Evolutionary conservation across 1,140 invertebrate species (phyloP).

Genomic region (Paramacrobiotus metropolitanus): DNA sequence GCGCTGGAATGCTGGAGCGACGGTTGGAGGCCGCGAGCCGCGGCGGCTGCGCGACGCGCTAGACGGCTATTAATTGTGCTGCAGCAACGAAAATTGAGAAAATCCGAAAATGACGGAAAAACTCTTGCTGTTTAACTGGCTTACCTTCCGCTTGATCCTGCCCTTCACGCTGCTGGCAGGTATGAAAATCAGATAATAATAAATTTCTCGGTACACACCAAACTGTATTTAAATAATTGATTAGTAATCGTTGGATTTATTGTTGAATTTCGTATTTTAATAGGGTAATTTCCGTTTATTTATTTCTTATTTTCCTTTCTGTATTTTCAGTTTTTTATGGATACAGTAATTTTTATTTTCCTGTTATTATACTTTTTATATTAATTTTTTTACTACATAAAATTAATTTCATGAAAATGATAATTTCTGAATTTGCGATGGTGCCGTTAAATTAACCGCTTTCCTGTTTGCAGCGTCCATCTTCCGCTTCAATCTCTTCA

Average conservation of each 20-base stretch:
- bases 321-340: background rate
- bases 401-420: background rate
- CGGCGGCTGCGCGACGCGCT: too few species aligned
- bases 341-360: background rate
- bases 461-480: conserved; percentile 63
- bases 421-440: conserved; percentile 21
- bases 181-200: too few species aligned
- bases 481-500: conserved; percentile 56
- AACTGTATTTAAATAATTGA: too few species aligned
- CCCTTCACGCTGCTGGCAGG: background rate
- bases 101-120: background rate
- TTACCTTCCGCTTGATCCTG: background rate
- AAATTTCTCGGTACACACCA: too few species aligned
- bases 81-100: too few species aligned
- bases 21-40: too few species aligned
- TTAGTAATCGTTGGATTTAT: too few species aligned
- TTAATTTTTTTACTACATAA: background rate
- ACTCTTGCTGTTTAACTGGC: background rate
- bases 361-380: background rate
- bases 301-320: background rate
- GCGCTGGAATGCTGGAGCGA: too few species aligned
- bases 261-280: too few species aligned
- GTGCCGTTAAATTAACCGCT: too few species aligned
- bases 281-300: background rate
- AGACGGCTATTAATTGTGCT: too few species aligned